Evolutionary conservation across 2,113 vertebrate species (phyloP), one percentile per base, ranked within the genome.

Genomic region (Leptobrachium leishanense): DNA sequence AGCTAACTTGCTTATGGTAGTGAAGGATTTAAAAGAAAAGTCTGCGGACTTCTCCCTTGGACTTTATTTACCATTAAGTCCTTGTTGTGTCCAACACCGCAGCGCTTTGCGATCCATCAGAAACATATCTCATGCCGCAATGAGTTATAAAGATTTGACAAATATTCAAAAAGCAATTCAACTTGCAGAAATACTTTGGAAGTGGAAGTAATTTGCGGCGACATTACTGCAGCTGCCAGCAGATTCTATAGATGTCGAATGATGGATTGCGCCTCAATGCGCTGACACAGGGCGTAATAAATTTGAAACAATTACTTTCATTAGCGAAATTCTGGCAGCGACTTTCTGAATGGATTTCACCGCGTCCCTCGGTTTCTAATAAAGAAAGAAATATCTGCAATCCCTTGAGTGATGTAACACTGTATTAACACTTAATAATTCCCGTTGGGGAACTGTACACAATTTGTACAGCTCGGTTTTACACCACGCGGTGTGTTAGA

Each of bases 211-310:
- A 46, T 67, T 80, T 73, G 5, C 70, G 66, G 46, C 44, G 20
- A 40, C 50, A 72, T 20, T 43, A 66, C 43, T 39, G 5, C 31
- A 3, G 10, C 62, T 67, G 70, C 63, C 70, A 80, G 77, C 70
- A 59, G n/a, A 8, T n/a, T 53, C 42, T 39, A 74, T 80, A 73
- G 46, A 80, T 73, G 43, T 57, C 10, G 50, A 31, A 12, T 67
- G 70, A 80, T 80, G 57, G 59, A 80, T 74, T 80, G 41, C 63
- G 39, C 2, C 43, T 44, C 12, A n/a, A 80, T 74, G 42, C 66
- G 77, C 77, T 80, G 77, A 80, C 63, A 67, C 53, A 68, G 70
- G 54, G 74, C 64, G 54, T 74, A 80, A 80, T 80, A 80, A 80
- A 74, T 80, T 68, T 59, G 50, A 43, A 44, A 66, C 63, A 74